Base-by-base conservation (phyloP, 92 coral and sea anemone species). In the Phenganax stokvisi region DNA sequence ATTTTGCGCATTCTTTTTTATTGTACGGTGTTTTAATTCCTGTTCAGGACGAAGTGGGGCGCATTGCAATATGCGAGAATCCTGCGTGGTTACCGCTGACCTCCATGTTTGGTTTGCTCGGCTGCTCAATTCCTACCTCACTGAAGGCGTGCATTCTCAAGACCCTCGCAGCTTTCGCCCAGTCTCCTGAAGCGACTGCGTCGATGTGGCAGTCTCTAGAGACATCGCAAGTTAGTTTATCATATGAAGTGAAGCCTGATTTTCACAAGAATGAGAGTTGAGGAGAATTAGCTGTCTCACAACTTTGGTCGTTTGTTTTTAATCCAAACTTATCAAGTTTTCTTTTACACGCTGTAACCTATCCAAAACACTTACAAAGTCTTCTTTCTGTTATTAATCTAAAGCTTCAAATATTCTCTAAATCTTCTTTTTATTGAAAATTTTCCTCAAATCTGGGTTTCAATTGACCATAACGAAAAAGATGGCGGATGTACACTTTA, bases 141-240 rank as follows among this genome's bases (percentile, higher is more conserved):
- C 88, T 93, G 28, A 93, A 93, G 74, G 98, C 90, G 0, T 89
- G 86, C 82, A 87, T 93, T 62, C 86, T 93, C 20, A 85, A 85
- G 75, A 92, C 98, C 15, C 87, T 93, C 60, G 92, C 98, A 17
- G 97, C 98, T 13, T 93, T 93, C 85, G 94, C 98, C 8, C 86
- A 87, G 71, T 93, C 97, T 63, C 98, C 97, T 27, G 98, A 93
- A 79, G 88, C 90, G 13, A 92, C 97, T 11, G 84, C 94, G 25
- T 88, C 98, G 10, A 87, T 93, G 92, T 93, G 98, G 98, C 97
- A 88, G 68, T 89, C 97, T 3, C 78, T 93, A 83, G 98, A 93
- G 72, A 88, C 87, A 20, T 88, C 98, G 31, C 98, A 93, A 90
- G 98, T 89, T 54, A 12, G 64, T 10, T n/a, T 30, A 9, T 72